Base-by-base conservation (phyloP, 2,888 invertebrate genomes). In the Tyria jacobaeae region DNA sequence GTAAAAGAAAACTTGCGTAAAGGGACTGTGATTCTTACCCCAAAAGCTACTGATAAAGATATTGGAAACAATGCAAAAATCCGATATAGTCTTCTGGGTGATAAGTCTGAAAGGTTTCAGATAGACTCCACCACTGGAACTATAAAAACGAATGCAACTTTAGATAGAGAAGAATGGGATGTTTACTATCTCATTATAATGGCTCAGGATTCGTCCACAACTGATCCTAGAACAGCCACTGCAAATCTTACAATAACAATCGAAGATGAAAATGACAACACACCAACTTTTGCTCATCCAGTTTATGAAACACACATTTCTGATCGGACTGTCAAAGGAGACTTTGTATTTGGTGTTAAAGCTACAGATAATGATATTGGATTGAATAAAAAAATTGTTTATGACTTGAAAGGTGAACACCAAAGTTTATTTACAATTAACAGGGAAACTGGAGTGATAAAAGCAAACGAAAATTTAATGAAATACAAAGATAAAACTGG, bases 291-390 rank as follows among this genome's bases (percentile, higher is more conserved):
- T 90, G 95, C 96, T 7, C 95, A 96, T 64, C 94, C 95, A 2
- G 95, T 95, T 67, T 98, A 97, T 85, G 96, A 96, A 75, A 96
- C 97, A 21, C 96, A 97, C 76, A 96, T 99, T 60, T 96, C 98
- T 0, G 98, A 98, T 83, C 96, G 96, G 35, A 98, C 97, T 1
- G 94, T 95, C 68, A 92, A 95, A 57, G 97, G 97, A 83, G 96
- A 98, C 79, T 99, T 99, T 90, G 97, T 99, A 27, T 97, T 98
- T 84, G 99, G 99, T 10, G 97, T 97, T 0, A 97, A 96, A 85
- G 99, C 99, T 0, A 94, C 95, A 7, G 99, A 99, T 86, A 95
- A 95, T 64, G 99, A 99, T 86, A 95, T 96, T 60, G 98, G 97
- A 0, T 89, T 94, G 0, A 99, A 99, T 86, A 97, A 97, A 59